These are phyloP conservation scores for Papilio elwesi DNA, from an alignment of 2,888 invertebrate species.

Conservation along the genomic window DNA sequence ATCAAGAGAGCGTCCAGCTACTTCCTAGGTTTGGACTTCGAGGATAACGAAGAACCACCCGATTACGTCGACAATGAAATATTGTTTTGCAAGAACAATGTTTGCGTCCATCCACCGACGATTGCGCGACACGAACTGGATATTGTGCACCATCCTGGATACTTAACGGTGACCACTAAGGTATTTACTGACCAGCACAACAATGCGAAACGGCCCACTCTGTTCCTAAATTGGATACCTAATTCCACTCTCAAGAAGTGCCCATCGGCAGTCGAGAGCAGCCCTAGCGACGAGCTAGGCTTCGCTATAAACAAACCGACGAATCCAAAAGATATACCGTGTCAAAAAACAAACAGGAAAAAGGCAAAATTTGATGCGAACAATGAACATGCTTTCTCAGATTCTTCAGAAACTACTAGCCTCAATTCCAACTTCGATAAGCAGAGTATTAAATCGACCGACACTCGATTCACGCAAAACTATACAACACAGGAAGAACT, in stretches of 20 bases:
- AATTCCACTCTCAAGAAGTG: conserved; percentile 94
- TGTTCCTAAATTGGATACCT: conserved; percentile 97
- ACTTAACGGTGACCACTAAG: conserved; percentile 94
- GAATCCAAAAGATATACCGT: conserved; percentile 59
- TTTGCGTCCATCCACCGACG: conserved; percentile 97
- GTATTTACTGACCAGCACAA: conserved; percentile 91
- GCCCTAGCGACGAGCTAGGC: conserved; percentile 74
- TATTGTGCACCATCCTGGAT: conserved; percentile 95
- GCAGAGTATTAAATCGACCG: conserved; percentile 77
- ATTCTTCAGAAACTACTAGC: conserved; percentile 82
- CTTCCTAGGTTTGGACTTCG: conserved; percentile 88
- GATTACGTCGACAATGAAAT: conserved; percentile 93
- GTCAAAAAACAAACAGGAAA: conserved; percentile 54
- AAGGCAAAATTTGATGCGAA: conserved; percentile 63
- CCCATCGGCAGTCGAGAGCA: conserved; percentile 88
- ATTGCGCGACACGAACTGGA: conserved; percentile 92
- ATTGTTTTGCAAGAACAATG: conserved; percentile 97
- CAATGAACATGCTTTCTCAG: conserved; percentile 78
- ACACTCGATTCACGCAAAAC: conserved; percentile 71
- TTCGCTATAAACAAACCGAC: conserved; percentile 61
- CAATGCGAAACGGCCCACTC: conserved; percentile 89
- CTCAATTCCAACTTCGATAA: conserved; percentile 81
- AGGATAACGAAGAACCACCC: conserved; percentile 84
- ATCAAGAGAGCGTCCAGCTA: conserved; percentile 91
- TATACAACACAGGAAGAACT: conserved; percentile 75